A percentile compares a stretch with the other conserved stretches of the same genome.
phyloP scores from a whole-genome alignment of 2,113 vertebrate genomes.

The Jacana jacana region DNA sequence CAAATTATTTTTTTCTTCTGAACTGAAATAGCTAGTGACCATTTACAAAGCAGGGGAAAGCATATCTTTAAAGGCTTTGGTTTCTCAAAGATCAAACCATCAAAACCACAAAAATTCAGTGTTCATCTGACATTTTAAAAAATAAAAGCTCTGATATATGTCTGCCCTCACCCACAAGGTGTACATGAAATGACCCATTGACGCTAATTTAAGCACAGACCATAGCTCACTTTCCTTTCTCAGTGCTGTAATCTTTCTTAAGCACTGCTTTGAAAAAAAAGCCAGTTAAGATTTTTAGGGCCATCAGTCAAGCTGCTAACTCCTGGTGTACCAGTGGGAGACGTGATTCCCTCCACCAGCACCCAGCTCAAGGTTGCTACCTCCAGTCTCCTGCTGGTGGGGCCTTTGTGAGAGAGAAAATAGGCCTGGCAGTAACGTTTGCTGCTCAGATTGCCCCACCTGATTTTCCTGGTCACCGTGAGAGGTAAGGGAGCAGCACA shows the following conservation, averaged over 20 bases:
- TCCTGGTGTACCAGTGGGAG: fast-evolving
- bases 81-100: neutral
- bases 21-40: neutral
- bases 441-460: neutral
- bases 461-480: neutral
- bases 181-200: neutral
- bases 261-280: neutral
- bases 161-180: neutral
- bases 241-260: neutral
- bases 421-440: neutral
- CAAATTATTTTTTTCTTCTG: neutral
- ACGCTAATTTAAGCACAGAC: fast-evolving
- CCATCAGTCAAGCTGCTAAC: neutral
- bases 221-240: neutral
- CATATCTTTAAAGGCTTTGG: neutral
- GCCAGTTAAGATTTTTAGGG: neutral
- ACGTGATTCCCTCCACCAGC: neutral
- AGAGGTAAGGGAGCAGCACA: neutral
- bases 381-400: neutral
- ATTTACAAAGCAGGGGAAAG: neutral
- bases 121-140: neutral
- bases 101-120: neutral
- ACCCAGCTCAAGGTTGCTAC: neutral
- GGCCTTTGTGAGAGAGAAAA: neutral
- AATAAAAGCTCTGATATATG: fast-evolving